Base-by-base conservation (phyloP, 92 coral and sea anemone genomes). In the Epizoanthus illoricatus region DNA sequence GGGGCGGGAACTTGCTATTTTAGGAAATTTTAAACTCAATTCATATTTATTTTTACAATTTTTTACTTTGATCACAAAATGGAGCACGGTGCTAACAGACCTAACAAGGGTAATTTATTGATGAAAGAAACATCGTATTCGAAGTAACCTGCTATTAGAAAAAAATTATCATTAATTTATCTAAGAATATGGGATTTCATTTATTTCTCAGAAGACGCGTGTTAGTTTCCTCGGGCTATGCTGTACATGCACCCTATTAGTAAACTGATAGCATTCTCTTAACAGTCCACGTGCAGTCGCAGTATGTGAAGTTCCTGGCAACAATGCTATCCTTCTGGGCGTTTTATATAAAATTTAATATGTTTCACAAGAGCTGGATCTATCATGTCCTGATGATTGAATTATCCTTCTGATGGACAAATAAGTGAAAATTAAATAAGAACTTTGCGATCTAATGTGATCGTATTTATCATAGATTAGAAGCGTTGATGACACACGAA, bases 81-180 rank as follows among this genome's bases (percentile, higher is more conserved):
- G 9, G 24, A 62, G 23, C 71, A 24, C 4, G 47, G 20, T 15
- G 42, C 49, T 16, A 4, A 68, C 8, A 33, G 28, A 41, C 12
- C 18, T 18, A 39, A 40, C 61, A 62, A 43, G n/a, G 21, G 65
- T 42, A 59, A 40, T 63, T 42, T 24, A 63, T 41, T 5, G 71
- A 59, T 75, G 81, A 63, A 43, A 78, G 58, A 61, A 24, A 78
- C 15, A 78, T 63, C 49, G 56, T 21, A 55, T 36, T 41, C 58
- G 19, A 56, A 28, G 56, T 36, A 59, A 16, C 47, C 45, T 39
- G 49, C 3, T 16, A 20, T 54, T 8, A 76, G 67, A 75, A 49
- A 76, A 18, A 28, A 57, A 58, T 58, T n/a, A 20, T 19, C 66
- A 58, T 69, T 76, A 61, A 62, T 43, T 41, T 61, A 43, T 10